Percentiles rank a stretch among this genome's conserved stretches.
These are phyloP conservation scores for Cephalopholis sonnerati DNA, from an alignment of 2,113 vertebrate genomes.

Conservation along the genomic window DNA sequence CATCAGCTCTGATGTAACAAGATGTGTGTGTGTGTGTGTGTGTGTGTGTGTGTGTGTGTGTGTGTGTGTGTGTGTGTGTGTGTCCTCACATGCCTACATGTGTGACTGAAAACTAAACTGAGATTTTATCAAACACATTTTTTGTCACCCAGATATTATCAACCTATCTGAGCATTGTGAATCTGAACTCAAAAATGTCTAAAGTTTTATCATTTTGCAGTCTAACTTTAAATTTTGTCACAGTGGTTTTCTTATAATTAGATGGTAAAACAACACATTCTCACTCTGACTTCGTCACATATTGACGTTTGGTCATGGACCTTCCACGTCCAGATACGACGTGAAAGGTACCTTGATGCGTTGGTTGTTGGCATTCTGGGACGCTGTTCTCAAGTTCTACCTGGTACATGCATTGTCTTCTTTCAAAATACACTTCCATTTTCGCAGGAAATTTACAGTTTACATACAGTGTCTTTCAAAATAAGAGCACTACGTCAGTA, in stretches of 20 bases:
- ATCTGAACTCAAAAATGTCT: neutral
- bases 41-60: neutral
- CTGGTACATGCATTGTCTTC: too few relatives aligned
- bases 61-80: neutral
- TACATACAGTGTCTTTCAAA: too few relatives aligned
- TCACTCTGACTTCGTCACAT: too few relatives aligned
- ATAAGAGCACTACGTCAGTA: too few relatives aligned
- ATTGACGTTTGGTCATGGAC: too few relatives aligned
- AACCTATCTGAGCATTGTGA: neutral
- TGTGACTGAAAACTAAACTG: neutral
- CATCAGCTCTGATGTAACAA: slow-evolving; percentile 56
- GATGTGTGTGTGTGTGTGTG: slow-evolving; percentile 7
- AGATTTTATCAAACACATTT: slow-evolving; percentile 4
- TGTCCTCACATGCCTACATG: neutral
- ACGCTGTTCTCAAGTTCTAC: too few relatives aligned
- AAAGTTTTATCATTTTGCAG: neutral
- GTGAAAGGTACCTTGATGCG: too few relatives aligned
- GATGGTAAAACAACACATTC: neutral
- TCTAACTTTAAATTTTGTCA: neutral
- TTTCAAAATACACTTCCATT: too few relatives aligned
- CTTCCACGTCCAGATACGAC: too few relatives aligned
- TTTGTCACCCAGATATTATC: neutral
- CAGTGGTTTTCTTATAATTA: neutral
- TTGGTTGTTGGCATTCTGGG: too few relatives aligned
- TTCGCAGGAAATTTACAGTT: too few relatives aligned